Evolutionary conservation across 30 jellyfish, hydroid and myxozoan genomes (phyloP), one percentile per base, ranked within the genome.

Genomic region (Nemopilema nomurai): DNA sequence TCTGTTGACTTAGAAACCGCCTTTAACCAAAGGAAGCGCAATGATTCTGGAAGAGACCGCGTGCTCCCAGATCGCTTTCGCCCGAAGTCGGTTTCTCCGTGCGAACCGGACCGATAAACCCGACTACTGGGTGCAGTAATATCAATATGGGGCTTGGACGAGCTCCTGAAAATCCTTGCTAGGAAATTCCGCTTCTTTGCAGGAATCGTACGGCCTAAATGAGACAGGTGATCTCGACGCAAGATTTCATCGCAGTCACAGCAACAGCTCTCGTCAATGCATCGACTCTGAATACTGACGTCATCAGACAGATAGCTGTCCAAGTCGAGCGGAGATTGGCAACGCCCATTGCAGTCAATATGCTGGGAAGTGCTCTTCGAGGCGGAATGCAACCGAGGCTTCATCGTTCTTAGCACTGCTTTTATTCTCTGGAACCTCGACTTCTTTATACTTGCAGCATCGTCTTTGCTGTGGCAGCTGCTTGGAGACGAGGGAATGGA

Each of bases 1-100:
- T 87, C 96, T 8, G 53, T 71, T 17, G 96, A 87, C 28, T 87
- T 66, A 17, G 90, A 50, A 4, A 72, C 81, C 0, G 89, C 74
- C 9, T 77, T 85, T 28, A 68, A 41, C 84, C 81, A 87, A 16
- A 87, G 79, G 27, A 52, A 73, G 0, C 86, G 83, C 53, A 87
- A 32, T 26, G 96, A 74, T 23, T 87, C 96, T 21, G 96, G 96
- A 28, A 87, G 7, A 0, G 96, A 87, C 23, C 96, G 89, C 13
- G 96, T 87, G 49, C 96, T 87, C 18, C 86, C 86, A 65, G 96
- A 77, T 28, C 96, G 83, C 18, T 87, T 77, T 29, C 86, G 73
- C n/a, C 88, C 84, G 57, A 87, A 24, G 18, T 69, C 89, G n/a
- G 90, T 7, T 49, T 33, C 82, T 24, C 72, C 16, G 28, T 69